Evolutionary conservation across 2,113 vertebrate species (phyloP).

Genomic region (Hyperopisus bebe): DNA sequence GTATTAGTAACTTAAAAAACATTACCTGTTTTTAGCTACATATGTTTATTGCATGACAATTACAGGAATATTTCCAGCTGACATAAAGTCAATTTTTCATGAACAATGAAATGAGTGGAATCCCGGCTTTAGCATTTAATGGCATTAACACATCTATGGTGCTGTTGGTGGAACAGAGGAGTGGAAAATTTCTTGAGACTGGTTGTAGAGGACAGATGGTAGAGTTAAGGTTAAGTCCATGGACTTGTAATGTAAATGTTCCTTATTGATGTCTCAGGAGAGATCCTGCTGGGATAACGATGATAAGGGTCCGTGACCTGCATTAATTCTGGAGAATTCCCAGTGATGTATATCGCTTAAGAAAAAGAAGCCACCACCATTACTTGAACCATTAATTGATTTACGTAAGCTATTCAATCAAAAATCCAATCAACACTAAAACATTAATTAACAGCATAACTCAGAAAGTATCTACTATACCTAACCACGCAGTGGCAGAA

Average conservation of each 20-base stretch:
- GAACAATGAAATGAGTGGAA: neutral
- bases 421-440: neutral
- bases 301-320: neutral
- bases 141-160: neutral
- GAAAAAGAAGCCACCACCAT: neutral
- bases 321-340: neutral
- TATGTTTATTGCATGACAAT: neutral
- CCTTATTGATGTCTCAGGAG: neutral
- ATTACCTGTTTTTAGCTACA: neutral
- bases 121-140: neutral
- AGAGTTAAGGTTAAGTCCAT: neutral
- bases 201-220: neutral
- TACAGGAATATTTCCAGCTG: neutral
- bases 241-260: neutral
- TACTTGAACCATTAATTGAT: neutral
- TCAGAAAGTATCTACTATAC: neutral
- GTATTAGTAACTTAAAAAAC: neutral
- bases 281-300: neutral
- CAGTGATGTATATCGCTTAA: neutral
- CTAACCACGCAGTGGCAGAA: neutral
- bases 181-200: neutral
- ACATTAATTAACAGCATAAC: neutral
- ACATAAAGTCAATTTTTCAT: neutral
- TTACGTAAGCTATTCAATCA: neutral
- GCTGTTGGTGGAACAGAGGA: neutral